These are phyloP conservation scores for Sicus ferrugineus DNA, from an alignment of 2,888 invertebrate genomes.

Conservation along the genomic window DNA sequence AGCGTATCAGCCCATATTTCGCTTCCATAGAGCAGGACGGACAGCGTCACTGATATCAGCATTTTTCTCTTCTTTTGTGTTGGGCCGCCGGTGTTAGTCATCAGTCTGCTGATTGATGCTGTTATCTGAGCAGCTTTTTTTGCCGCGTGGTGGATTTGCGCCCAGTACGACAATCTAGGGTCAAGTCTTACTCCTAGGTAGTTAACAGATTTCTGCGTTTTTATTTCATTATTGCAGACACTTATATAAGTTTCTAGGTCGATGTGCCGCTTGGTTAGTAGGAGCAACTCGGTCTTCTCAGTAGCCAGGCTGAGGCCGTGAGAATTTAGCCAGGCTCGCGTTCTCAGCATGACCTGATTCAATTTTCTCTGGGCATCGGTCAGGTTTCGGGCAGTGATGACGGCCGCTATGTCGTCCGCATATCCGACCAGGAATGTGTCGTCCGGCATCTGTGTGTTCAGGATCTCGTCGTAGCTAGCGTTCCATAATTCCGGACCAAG, in stretches of 20 bases:
- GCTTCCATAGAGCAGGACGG: background rate
- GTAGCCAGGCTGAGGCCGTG: constrained; percentile 4
- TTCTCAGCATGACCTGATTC: too few relatives aligned
- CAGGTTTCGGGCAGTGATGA: constrained; percentile 11
- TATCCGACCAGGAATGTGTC: constrained; percentile 26
- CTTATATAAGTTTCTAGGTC: background rate
- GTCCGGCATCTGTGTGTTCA: constrained; percentile 25
- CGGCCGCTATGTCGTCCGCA: constrained; percentile 8
- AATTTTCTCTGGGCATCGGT: too few relatives aligned
- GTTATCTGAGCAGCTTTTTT: background rate
- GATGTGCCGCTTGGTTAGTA: background rate
- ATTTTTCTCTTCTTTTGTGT: background rate
- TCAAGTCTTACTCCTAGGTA: constrained; percentile 10
- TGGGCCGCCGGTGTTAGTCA: constrained; percentile 7
- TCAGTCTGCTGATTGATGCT: background rate
- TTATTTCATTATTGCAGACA: background rate
- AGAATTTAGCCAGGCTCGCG: constrained; percentile 15
- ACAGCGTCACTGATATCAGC: background rate
- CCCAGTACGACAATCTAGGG: background rate
- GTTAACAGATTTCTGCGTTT: background rate
- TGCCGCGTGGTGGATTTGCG: constrained; percentile 8
- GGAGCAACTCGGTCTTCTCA: background rate
- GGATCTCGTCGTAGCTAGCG: constrained; percentile 24
- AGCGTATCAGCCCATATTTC: constrained; percentile 12
- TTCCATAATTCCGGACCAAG: constrained; percentile 34